These are phyloP conservation scores for Pectinophora gossypiella DNA, from an alignment of 1,140 invertebrate species.

Conservation along the genomic window DNA sequence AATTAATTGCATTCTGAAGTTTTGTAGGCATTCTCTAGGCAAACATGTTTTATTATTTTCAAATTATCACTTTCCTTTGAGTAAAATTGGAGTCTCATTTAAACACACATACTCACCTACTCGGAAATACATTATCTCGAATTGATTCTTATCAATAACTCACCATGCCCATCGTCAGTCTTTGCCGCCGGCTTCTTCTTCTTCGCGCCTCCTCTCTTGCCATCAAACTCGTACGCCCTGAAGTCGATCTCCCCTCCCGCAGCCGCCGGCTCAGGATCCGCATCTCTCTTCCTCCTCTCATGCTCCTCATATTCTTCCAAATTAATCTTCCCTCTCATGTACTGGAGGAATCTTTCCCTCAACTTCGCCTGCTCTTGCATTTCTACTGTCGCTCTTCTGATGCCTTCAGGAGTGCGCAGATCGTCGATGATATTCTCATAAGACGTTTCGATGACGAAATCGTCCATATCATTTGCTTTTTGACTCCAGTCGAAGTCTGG, in stretches of 20 bases:
- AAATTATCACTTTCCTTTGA: too few species aligned
- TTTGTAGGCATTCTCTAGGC: too few species aligned
- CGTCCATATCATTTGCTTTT: constrained; percentile 57
- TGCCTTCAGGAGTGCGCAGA: constrained; percentile 43
- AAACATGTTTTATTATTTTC: too few species aligned
- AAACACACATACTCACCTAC: too few species aligned
- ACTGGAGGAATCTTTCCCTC: constrained; percentile 52
- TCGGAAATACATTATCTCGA: too few species aligned
- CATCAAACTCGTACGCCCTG: constrained; percentile 63
- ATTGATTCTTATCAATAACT: too few species aligned
- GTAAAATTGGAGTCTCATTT: too few species aligned
- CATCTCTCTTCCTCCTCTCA: constrained; percentile 48
- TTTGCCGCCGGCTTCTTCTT: constrained; percentile 56
- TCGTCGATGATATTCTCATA: constrained; percentile 66
- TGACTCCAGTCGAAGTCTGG: constrained; percentile 58
- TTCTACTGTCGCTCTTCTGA: constrained; percentile 51
- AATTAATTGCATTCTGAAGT: too few species aligned
- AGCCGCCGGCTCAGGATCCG: constrained; percentile 54
- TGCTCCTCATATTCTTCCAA: constrained; percentile 54
- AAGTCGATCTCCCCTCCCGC: constrained; percentile 58
- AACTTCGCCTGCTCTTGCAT: constrained; percentile 48
- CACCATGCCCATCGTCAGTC: constrained; percentile 51
- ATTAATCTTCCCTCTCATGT: constrained; percentile 53
- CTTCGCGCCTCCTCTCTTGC: constrained; percentile 44
- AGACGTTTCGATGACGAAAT: constrained; percentile 70